These are phyloP conservation scores for Lucilia cuprina DNA, from an alignment of 1,140 invertebrate genomes.

Conservation along the genomic window DNA sequence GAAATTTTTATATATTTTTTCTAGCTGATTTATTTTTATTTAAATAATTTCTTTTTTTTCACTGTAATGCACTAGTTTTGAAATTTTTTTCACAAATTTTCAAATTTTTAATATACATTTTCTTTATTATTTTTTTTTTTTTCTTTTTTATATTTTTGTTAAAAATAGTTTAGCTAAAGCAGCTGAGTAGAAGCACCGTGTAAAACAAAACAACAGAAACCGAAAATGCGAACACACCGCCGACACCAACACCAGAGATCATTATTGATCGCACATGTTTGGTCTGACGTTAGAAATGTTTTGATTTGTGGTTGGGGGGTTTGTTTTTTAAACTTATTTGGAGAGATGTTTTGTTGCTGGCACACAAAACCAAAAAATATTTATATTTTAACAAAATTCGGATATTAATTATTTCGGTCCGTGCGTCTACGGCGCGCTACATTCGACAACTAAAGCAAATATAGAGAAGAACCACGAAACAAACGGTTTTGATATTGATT, in stretches of 20 bases:
- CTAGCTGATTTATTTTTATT: neutral
- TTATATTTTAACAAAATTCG: neutral
- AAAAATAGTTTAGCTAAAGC: neutral
- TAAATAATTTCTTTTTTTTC: neutral
- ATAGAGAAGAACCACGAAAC: neutral
- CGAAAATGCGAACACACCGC: neutral
- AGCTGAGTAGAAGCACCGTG: neutral
- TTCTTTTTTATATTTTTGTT: neutral
- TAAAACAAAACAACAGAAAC: conserved; percentile 7
- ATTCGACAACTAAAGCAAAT: neutral
- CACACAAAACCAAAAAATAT: neutral
- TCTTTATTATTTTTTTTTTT: neutral
- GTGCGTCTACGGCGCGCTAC: conserved; percentile 9
- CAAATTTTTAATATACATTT: neutral
- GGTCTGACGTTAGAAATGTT: neutral
- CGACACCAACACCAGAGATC: neutral
- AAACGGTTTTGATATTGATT: neutral
- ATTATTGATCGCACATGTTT: neutral
- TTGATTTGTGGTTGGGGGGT: neutral
- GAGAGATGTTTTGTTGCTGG: neutral
- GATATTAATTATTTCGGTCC: neutral
- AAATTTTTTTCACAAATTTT: neutral
- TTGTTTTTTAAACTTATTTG: neutral
- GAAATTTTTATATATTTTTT: neutral
- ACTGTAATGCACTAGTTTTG: neutral